phyloP scores from a whole-genome alignment of 2,113 vertebrate species.

The Orthonyx spaldingii region DNA sequence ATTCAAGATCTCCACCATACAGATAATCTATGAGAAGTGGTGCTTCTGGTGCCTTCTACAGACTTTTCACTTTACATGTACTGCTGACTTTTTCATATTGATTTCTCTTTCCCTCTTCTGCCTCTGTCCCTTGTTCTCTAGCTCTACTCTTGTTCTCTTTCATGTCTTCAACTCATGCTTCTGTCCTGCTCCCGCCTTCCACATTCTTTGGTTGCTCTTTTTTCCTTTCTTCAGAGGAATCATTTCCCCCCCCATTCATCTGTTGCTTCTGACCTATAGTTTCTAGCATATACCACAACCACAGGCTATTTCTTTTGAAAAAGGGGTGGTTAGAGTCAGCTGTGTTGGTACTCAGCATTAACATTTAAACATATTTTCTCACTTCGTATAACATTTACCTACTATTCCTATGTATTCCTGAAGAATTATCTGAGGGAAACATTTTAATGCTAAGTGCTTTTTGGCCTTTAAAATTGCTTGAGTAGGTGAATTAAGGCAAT shows the following conservation, averaged over 20 bases:
- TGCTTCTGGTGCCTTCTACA: background rate
- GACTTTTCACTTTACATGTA: background rate
- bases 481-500: background rate
- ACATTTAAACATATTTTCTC: background rate
- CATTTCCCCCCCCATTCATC: background rate
- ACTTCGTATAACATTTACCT: background rate
- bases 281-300: background rate
- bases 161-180: background rate
- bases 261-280: background rate
- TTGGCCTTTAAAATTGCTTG: background rate
- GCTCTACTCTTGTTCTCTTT: background rate
- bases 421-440: background rate
- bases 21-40: background rate
- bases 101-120: background rate
- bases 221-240: background rate
- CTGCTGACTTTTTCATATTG: background rate
- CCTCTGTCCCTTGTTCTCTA: background rate
- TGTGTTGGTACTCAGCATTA: background rate
- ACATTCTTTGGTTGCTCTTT: background rate
- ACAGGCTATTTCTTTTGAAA: background rate
- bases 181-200: background rate
- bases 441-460: conserved; percentile 3
- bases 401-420: background rate
- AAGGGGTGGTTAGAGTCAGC: conserved; percentile 1
- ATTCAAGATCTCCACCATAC: background rate